Evolutionary conservation across 2,888 invertebrate species (phyloP), one percentile per base, ranked within the genome.

Genomic region (Melinopterus prodromus): DNA sequence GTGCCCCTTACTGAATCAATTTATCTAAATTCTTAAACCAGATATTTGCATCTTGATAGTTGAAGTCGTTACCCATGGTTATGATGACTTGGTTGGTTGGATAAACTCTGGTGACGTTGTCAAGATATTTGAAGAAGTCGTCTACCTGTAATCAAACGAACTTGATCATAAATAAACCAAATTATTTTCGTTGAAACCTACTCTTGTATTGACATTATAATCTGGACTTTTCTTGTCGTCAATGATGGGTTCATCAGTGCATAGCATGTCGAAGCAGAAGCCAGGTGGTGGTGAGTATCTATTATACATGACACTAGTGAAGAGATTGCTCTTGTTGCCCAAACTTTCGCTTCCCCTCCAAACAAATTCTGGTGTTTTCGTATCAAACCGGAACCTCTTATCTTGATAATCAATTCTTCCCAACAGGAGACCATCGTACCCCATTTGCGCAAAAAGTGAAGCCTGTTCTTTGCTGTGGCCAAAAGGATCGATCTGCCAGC

Each of bases 31-130:
- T 98, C 83, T 91, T 92, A 90, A 92, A 98, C 94, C 96, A 97
- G 90, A 92, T 91, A 16, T 90, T 90, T 0, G 95, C 94, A 82
- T 93, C 91, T 88, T 95, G 95, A 87, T 96, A 98, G 85, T 95
- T 93, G 88, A 98, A 98, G 89, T 98, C 98, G 84, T 96, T 95
- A 0, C 98, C 98, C 97, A 98, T 98, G 0, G 98, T 96, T 77
- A 98, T 90, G 84, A 97, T 91, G n/a, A 97, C 90, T 87, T 98
- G 95, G 82, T 93, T 93, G 0, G 95, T 94, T 80, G 86, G 86
- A 87, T 94, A 95, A 0, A 86, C 87, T 69, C 85, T 83, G 0
- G 92, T 89, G 89, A 93, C 92, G 75, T 90, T 90, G 69, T 88
- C 85, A 35, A 91, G 89, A 85, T 92, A 92, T 0, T 88, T 86